phyloP scores from a whole-genome alignment of 2,113 vertebrate genomes.

The Macroglossus sobrinus region DNA sequence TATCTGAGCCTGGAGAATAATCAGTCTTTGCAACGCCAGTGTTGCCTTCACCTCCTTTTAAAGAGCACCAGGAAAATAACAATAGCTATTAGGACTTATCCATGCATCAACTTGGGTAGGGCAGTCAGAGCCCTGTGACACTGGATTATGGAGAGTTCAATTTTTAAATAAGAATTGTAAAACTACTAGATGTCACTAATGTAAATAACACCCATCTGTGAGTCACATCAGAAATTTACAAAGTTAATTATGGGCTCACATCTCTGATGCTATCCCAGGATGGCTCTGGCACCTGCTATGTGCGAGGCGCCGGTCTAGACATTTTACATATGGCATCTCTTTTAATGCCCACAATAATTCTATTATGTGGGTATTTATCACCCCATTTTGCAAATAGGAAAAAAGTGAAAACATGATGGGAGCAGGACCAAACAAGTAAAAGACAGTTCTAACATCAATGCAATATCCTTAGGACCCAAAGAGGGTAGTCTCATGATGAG shows the following conservation, averaged over 20 bases:
- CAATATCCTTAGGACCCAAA: background rate
- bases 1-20: background rate
- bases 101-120: background rate
- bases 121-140: background rate
- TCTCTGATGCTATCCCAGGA: conserved; percentile 59
- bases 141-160: conserved; percentile 1
- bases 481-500: background rate
- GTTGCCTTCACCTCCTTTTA: background rate
- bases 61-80: background rate
- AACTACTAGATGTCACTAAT: conserved; percentile 41
- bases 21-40: background rate
- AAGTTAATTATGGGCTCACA: conserved; percentile 60
- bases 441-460: background rate
- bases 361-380: conserved; percentile 24
- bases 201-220: conserved; percentile 66
- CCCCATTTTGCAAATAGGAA: background rate
- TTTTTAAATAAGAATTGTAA: conserved; percentile 45
- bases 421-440: background rate
- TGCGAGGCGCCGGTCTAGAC: conserved; percentile 59
- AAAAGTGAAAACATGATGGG: background rate
- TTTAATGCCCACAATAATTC: conserved; percentile 40
- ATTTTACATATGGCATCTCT: conserved; percentile 64
- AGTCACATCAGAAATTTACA: conserved; percentile 53
- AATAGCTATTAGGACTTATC: background rate
- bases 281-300: conserved; percentile 53